These are phyloP conservation scores for Echinarachnius parma DNA, from an alignment of 53 echinoderm and acorn worm genomes.

Conservation along the genomic window DNA sequence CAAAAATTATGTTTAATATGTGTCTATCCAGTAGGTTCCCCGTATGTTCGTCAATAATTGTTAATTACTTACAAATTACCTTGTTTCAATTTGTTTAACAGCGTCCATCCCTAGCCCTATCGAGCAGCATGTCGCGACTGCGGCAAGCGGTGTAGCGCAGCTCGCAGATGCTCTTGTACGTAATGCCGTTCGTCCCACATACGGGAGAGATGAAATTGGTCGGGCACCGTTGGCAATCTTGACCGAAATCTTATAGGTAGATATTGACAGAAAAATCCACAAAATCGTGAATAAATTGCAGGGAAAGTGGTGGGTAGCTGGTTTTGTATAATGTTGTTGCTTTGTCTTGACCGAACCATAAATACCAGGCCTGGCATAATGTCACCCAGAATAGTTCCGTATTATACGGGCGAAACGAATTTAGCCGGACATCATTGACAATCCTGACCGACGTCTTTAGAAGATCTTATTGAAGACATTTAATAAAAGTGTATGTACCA, in stretches of 20 bases:
- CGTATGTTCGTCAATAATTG: too few relatives aligned
- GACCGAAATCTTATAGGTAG: constrained; percentile 10
- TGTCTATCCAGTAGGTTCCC: too few relatives aligned
- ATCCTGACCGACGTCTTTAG: too few relatives aligned
- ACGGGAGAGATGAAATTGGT: constrained; percentile 5
- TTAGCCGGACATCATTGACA: too few relatives aligned
- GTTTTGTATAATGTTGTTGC: too few relatives aligned
- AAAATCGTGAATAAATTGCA: neutral
- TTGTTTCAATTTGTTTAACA: constrained; percentile 4
- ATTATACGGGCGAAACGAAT: too few relatives aligned
- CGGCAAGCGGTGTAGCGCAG: constrained; percentile 33
- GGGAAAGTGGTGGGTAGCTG: too few relatives aligned
- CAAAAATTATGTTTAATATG: too few relatives aligned
- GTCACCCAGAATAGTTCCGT: too few relatives aligned
- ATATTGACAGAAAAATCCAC: neutral
- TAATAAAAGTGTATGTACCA: too few relatives aligned
- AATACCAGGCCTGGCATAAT: too few relatives aligned
- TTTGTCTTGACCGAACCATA: neutral
- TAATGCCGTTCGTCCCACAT: constrained; percentile 26
- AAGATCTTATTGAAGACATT: too few relatives aligned
- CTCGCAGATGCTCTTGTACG: constrained; percentile 24
- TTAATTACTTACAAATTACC: neutral
- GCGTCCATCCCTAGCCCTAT: constrained; percentile 12
- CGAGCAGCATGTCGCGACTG: constrained; percentile 8
- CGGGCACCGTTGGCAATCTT: constrained; percentile 9